phyloP scores from a whole-genome alignment of 2,888 invertebrate genomes.

The Pegoplata infirma region DNA sequence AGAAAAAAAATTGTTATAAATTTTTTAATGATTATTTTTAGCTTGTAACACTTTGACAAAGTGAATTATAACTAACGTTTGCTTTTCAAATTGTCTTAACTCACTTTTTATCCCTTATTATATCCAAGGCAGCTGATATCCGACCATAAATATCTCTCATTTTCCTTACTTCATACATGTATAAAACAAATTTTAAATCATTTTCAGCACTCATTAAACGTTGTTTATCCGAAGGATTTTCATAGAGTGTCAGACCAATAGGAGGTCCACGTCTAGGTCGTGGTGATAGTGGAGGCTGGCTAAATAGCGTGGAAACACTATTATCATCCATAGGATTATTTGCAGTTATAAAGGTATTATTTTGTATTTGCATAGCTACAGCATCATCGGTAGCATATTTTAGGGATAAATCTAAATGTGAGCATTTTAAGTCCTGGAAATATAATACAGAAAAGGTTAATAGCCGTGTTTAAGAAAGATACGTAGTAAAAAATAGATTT shows the following conservation, averaged over 20 bases:
- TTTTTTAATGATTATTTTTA: too few relatives aligned
- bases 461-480: too few relatives aligned
- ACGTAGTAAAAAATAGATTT: background rate
- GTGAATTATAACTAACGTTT: background rate
- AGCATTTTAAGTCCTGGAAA: constrained; percentile 72
- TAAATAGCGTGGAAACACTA: constrained; percentile 60
- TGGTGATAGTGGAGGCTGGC: constrained; percentile 67
- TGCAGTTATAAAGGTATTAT: constrained; percentile 65
- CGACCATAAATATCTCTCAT: constrained; percentile 77
- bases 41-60: too few relatives aligned
- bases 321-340: constrained; percentile 59
- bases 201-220: constrained; percentile 70
- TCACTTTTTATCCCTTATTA: constrained; percentile 75
- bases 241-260: constrained; percentile 68
- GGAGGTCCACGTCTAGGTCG: constrained; percentile 70
- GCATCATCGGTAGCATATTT: constrained; percentile 68
- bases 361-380: constrained; percentile 69
- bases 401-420: constrained; percentile 71
- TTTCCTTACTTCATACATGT: constrained; percentile 76
- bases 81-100: too few relatives aligned
- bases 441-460: too few relatives aligned
- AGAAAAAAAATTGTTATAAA: too few relatives aligned
- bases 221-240: constrained; percentile 69
- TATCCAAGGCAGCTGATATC: constrained; percentile 72
- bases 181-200: constrained; percentile 75